A percentile compares a stretch with the other conserved stretches of the same genome.
phyloP scores from a whole-genome alignment of 2,888 invertebrate genomes.

The Junonia oenone region DNA sequence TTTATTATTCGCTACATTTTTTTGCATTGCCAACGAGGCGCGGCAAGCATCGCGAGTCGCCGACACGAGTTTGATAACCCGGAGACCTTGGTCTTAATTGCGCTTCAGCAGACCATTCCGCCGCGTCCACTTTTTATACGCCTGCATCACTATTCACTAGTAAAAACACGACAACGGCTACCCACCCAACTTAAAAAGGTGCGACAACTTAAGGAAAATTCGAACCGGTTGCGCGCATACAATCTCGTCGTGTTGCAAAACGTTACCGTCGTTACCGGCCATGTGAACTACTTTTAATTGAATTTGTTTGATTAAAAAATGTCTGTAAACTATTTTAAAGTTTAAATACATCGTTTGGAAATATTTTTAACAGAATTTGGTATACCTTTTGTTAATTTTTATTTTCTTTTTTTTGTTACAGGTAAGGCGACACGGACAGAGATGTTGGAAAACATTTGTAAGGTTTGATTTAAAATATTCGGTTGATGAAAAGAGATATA shows the following conservation, averaged over 20 bases:
- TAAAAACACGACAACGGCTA: slow-evolving; percentile 68
- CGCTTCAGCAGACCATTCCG: slow-evolving; percentile 74
- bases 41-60: slow-evolving; percentile 61
- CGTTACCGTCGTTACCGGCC: slow-evolving; percentile 43
- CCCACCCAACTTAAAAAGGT: slow-evolving; percentile 58
- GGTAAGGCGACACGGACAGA: slow-evolving; percentile 42
- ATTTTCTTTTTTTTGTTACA: slow-evolving; percentile 44
- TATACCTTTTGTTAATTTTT: not conserved
- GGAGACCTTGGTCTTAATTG: slow-evolving; percentile 80
- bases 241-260: slow-evolving; percentile 49
- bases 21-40: slow-evolving; percentile 68
- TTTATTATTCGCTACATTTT: slow-evolving; percentile 74
- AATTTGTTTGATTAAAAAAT: not conserved
- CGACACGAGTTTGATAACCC: slow-evolving; percentile 78
- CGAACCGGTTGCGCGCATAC: slow-evolving; percentile 45
- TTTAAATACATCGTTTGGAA: not conserved
- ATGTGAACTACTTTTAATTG: slow-evolving; percentile 47
- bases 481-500: not conserved
- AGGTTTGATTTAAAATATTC: slow-evolving; percentile 1
- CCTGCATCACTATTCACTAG: slow-evolving; percentile 78
- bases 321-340: not conserved
- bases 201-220: slow-evolving; percentile 51
- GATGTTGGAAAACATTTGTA: not conserved
- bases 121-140: slow-evolving; percentile 75
- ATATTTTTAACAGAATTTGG: not conserved